Percentiles rank a stretch among this genome's conserved stretches.
These are phyloP conservation scores for Xanthorhoe spadicearia DNA, from an alignment of 2,888 invertebrate species.

Conservation along the genomic window DNA sequence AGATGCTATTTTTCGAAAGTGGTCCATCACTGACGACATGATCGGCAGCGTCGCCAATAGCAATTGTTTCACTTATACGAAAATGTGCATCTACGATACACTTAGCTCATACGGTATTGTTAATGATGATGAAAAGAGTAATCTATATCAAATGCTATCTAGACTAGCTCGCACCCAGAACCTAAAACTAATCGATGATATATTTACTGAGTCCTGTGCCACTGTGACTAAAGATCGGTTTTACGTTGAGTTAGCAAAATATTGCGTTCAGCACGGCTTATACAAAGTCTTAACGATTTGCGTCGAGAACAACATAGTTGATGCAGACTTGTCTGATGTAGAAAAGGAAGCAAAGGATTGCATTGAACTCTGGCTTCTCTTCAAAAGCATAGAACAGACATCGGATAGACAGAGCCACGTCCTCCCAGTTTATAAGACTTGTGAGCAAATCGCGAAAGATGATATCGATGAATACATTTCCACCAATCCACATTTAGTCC, in stretches of 20 bases:
- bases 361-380: slow-evolving; percentile 81
- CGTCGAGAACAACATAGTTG: slow-evolving; percentile 74
- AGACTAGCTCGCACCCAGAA: slow-evolving; percentile 85
- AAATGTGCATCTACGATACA: slow-evolving; percentile 85
- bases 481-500: slow-evolving; percentile 84
- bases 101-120: slow-evolving; percentile 87
- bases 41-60: slow-evolving; percentile 78
- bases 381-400: slow-evolving; percentile 83
- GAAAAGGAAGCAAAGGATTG: slow-evolving; percentile 78
- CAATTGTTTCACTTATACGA: slow-evolving; percentile 78
- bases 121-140: slow-evolving; percentile 81
- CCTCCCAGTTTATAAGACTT: slow-evolving; percentile 82
- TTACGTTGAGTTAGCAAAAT: slow-evolving; percentile 80
- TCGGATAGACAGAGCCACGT: slow-evolving; percentile 79
- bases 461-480: slow-evolving; percentile 82
- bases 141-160: slow-evolving; percentile 83
- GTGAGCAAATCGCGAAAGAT: slow-evolving; percentile 81
- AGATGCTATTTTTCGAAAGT: slow-evolving; percentile 80
- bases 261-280: slow-evolving; percentile 81
- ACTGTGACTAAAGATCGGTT: slow-evolving; percentile 79
- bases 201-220: slow-evolving; percentile 80
- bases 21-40: slow-evolving; percentile 85
- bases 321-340: slow-evolving; percentile 70
- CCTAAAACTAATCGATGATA: slow-evolving; percentile 81
- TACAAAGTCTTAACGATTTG: slow-evolving; percentile 82